Evolutionary conservation across 2,888 invertebrate genomes (phyloP), one percentile per base, ranked within the genome.

Genomic region (Proisotoma minuta): DNA sequence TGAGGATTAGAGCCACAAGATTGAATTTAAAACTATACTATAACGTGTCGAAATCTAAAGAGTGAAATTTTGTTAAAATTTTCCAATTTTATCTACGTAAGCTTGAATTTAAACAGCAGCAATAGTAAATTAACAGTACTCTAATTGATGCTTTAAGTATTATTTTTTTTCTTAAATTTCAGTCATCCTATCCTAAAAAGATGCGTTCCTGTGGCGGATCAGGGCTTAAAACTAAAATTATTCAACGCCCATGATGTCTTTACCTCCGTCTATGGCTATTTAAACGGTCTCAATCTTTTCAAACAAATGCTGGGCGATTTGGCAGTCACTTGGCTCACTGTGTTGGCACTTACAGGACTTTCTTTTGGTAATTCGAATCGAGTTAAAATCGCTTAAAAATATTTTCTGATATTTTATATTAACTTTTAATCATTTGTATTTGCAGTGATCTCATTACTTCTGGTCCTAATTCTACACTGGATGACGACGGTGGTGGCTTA

Each of bases 291-390:
- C 87, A 91, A 92, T 77, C 84, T 88, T 29, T 84, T 92, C 73
- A 91, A 93, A 78, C 91, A 93, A 79, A 85, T 93, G 77, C 80
- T 94, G 34, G 87, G 88, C 54, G 95, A 96, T 79, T 81, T 96
- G 5, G 92, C 91, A 76, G 85, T 87, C 64, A 88, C 91, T 40
- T 93, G 93, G 92, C 86, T 84, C 75, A 86, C 89, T 77, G 89
- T 96, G 79, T 82, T 91, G 54, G 84, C 84, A 34, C 84, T 94
- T 75, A 87, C 89, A 58, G 85, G 87, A 65, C 79, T 93, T 63
- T 85, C 93, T 65, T 84, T 94, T 76, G 83, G 93, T 93, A 84
- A 81, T 82, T 81, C 76, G 71, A 29, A 18, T n/a, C 26, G 23
- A 12, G 10, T 3, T n/a, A n/a, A n/a, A n/a, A n/a, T n/a, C n/a